These are phyloP conservation scores for Manis javanica DNA, from an alignment of 2,797 vertebrate genomes.

Conservation along the genomic window DNA sequence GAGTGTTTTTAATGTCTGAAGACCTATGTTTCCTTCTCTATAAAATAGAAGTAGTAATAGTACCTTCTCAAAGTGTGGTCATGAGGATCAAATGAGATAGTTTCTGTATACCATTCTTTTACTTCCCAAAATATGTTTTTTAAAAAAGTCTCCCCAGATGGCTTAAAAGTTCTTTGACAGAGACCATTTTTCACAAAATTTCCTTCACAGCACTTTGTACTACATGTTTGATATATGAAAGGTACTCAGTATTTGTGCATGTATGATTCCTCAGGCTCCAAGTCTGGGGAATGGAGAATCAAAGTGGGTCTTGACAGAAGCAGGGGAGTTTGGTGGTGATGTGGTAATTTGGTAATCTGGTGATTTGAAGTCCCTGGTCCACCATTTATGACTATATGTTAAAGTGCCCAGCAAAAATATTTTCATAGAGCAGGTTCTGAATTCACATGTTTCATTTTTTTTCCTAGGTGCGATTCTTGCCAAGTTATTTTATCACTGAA, in stretches of 20 bases:
- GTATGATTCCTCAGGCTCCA: not conserved
- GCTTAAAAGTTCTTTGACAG: constrained; percentile 20
- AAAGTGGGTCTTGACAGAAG: not conserved
- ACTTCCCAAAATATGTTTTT: not conserved
- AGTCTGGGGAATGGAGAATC: not conserved
- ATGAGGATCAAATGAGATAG: not conserved
- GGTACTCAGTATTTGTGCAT: not conserved
- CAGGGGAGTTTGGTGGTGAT: not conserved
- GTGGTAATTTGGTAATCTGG: not conserved
- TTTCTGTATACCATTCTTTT: not conserved
- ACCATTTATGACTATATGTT: not conserved
- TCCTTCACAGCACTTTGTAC: not conserved
- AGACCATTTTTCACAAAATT: not conserved
- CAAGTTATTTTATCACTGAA: not conserved
- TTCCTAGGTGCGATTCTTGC: not conserved
- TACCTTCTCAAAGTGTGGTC: not conserved
- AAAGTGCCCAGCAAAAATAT: not conserved
- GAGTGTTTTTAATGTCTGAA: constrained; percentile 3
- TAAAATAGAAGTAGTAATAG: not conserved
- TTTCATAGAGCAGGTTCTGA: constrained; percentile 10
- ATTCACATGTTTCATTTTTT: not conserved
- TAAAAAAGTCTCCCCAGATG: not conserved
- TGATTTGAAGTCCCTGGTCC: not conserved
- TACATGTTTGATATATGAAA: not conserved
- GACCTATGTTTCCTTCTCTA: not conserved